A percentile compares a stretch with the other conserved stretches of the same genome.
These are phyloP conservation scores for Nebria brevicollis DNA, from an alignment of 2,888 invertebrate genomes.

Conservation along the genomic window DNA sequence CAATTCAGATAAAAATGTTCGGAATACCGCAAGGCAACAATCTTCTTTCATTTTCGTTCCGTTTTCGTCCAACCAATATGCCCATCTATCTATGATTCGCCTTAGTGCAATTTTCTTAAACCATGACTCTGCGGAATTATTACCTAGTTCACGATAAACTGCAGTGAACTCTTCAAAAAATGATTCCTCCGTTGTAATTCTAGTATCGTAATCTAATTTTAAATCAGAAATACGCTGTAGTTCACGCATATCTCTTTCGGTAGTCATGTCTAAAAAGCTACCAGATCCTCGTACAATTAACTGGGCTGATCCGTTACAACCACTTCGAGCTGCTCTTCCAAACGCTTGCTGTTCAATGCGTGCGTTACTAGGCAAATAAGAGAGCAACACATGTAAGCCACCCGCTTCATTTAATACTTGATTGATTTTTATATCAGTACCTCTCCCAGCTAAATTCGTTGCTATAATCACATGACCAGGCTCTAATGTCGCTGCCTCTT, in stretches of 20 bases:
- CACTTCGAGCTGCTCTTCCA: conserved; percentile 59
- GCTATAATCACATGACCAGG: conserved; percentile 55
- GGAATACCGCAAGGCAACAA: conserved; percentile 17
- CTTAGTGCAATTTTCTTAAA: conserved; percentile 50
- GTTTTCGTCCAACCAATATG: conserved; percentile 53
- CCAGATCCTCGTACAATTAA: conserved; percentile 50
- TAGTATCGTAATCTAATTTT: conserved; percentile 49
- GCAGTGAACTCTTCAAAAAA: conserved; percentile 50
- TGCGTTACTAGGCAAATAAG: conserved; percentile 59
- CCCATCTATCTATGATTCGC: conserved; percentile 52
- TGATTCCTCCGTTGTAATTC: conserved; percentile 51
- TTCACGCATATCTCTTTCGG: conserved; percentile 51
- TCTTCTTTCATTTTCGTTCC: conserved; percentile 32
- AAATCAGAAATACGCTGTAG: conserved; percentile 50
- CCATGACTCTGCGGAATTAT: conserved; percentile 30
- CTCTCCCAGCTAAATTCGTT: conserved; percentile 57
- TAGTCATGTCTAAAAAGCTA: conserved; percentile 50
- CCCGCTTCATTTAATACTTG: conserved; percentile 52
- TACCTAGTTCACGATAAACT: conserved; percentile 48
- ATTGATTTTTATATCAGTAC: conserved; percentile 58
- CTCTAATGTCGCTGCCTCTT: conserved; percentile 41
- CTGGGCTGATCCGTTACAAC: conserved; percentile 57
- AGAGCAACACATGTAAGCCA: conserved; percentile 59
- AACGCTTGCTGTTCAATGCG: conserved; percentile 60
- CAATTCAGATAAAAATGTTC: conserved; percentile 16